Conservation (phyloP, 2,888 invertebrate species). For the Dryomyza anilis region DNA sequence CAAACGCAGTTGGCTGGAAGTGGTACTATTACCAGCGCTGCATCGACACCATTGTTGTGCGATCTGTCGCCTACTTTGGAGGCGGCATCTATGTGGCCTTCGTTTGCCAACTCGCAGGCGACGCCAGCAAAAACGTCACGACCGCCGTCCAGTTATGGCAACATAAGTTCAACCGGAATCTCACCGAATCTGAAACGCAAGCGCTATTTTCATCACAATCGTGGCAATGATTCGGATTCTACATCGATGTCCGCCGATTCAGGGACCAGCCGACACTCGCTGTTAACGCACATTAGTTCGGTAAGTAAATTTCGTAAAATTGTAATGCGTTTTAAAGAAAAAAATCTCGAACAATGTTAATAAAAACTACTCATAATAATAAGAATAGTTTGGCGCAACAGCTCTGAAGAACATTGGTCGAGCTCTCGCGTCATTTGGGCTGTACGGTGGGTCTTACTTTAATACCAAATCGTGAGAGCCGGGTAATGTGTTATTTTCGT, state of each 20-base stretch:
- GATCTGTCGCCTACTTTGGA: constrained; percentile 45
- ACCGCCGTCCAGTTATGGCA: constrained; percentile 55
- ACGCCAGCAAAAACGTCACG: constrained; percentile 59
- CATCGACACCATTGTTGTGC: constrained; percentile 5
- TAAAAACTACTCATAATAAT: too few species aligned
- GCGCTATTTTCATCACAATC: constrained; percentile 48
- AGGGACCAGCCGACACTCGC: constrained; percentile 66
- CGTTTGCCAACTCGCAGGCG: constrained; percentile 51
- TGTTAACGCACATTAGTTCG: constrained; percentile 62
- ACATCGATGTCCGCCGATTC: constrained; percentile 75
- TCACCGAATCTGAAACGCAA: constrained; percentile 58
- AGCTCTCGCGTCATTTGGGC: too few species aligned
- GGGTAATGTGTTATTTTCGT: too few species aligned
- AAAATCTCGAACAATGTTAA: too few species aligned
- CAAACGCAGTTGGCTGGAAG: constrained; percentile 29
- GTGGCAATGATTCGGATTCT: constrained; percentile 62
- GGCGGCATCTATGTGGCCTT: constrained; percentile 37
- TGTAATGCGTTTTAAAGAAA: too few species aligned
- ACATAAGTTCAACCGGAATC: constrained; percentile 53
- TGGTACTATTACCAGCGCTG: neutral
- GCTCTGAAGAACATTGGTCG: too few species aligned
- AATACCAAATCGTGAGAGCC: too few species aligned
- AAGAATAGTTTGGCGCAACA: too few species aligned
- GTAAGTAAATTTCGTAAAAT: constrained; percentile 55
- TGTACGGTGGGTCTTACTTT: too few species aligned